Conservation (phyloP, 2,113 vertebrate genomes). For the Condylura cristata region DNA sequence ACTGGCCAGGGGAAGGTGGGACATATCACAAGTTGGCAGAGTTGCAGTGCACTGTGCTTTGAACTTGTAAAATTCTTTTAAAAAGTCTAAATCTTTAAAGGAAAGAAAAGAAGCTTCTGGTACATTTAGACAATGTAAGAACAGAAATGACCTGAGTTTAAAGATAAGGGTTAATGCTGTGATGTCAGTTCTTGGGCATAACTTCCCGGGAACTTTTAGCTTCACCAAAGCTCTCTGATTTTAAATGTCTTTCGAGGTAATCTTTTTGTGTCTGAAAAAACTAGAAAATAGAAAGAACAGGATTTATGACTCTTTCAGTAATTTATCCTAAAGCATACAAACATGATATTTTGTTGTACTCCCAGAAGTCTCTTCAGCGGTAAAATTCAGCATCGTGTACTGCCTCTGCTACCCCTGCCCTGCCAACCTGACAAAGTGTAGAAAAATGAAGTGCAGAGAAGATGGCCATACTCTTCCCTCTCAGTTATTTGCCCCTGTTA, state of each 20-base stretch:
- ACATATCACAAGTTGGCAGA: conserved; percentile 69
- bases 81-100: conserved; percentile 75
- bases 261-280: conserved; percentile 60
- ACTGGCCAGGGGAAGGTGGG: conserved; percentile 62
- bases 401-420: neutral
- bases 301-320: conserved; percentile 58
- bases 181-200: conserved; percentile 63
- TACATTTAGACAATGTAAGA: conserved; percentile 68
- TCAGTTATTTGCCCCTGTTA: neutral
- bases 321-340: conserved; percentile 55
- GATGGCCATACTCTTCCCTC: neutral
- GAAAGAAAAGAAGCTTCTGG: conserved; percentile 66
- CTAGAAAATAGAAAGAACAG: conserved; percentile 52
- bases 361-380: conserved; percentile 27
- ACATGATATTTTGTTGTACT: conserved; percentile 22
- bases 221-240: conserved; percentile 64
- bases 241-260: conserved; percentile 63
- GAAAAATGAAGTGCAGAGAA: conserved; percentile 9
- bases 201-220: conserved; percentile 58
- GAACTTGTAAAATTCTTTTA: conserved; percentile 76
- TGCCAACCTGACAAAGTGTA: neutral
- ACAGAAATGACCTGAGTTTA: conserved; percentile 67
- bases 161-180: conserved; percentile 70
- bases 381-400: neutral
- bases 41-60: conserved; percentile 69